Evolutionary conservation across 2,888 invertebrate species (phyloP), one percentile per base, ranked within the genome.

Genomic region (Atherix ibis): DNA sequence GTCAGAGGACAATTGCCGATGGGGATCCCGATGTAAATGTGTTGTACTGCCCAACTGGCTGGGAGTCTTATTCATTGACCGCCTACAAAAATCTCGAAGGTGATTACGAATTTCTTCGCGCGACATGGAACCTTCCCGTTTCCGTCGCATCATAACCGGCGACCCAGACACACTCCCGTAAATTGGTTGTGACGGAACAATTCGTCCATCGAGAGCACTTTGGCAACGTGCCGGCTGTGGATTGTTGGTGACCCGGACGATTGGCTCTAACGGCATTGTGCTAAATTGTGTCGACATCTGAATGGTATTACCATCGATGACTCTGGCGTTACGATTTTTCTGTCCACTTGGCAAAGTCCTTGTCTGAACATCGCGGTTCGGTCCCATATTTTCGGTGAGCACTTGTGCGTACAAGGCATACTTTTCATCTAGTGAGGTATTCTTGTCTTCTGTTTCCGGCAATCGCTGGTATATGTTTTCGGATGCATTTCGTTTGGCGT

Each of bases 11-110:
- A 40, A 28, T 36, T 46, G 45, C 3, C 38, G 30, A 27, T 40
- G 41, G 5, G 31, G 4, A 44, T 50, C 10, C 42, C 44, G 39
- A 46, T 48, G 26, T 48, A 47, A 26, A 49, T 47, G 10, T 44
- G 44, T 36, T 49, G 50, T 40, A 45, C 43, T 30, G 9, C 31
- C 36, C 5, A 13, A 25, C 27, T 48, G 43, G 4, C 48, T 50
- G 4, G 56, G 51, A 2, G 55, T 51, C 32, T 51, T 52, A 34
- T 49, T 54, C 15, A 59, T 49, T 5, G 61, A 61, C 35, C 58
- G 56, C 10, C 57, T 54, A 27, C 61, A 61, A 38, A 61, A 61
- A 31, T 60, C 58, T 33, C 55, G 56, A 0, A 61, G 58, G 44
- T 52, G 53, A 26, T 54, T 53, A 3, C 59, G 44, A 12, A 61